Base-by-base conservation (phyloP, 1,140 invertebrate genomes). In the Drosophila busckii region DNA sequence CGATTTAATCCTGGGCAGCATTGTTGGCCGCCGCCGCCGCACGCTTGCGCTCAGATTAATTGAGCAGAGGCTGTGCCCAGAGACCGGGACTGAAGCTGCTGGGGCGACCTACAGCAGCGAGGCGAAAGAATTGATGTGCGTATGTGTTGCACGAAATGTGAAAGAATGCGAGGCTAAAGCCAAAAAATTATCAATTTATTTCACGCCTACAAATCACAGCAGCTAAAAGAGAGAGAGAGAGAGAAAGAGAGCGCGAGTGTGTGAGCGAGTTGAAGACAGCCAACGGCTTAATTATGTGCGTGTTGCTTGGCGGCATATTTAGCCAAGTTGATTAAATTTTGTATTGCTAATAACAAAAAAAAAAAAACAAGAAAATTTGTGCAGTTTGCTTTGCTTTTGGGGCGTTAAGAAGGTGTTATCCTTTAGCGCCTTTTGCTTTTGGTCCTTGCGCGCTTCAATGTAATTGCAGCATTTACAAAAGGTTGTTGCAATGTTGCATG, bases 401-500 rank as follows among this genome's bases (percentile, higher is more conserved):
- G 83, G 83, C 84, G 83, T 67, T 68, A 80, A 84, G 73, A 86
- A 76, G 84, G 84, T 86, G 84, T 86, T 84, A 65, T 85, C 80
- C 84, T 85, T 84, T 84, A 86, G 83, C 84, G 78, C 84, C 84
- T 84, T n/a, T 84, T 64, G 73, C 54, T 80, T 70, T 61, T n/a
- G n/a, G n/a, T n/a, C n/a, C n/a, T n/a, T n/a, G n/a, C n/a, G n/a
- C n/a, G n/a, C n/a, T n/a, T n/a, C n/a, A n/a, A n/a, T n/a, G n/a
- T n/a, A n/a, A n/a, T n/a, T n/a, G n/a, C n/a, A n/a, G n/a, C n/a
- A n/a, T n/a, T n/a, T n/a, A n/a, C n/a, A n/a, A n/a, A n/a, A n/a
- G n/a, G n/a, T n/a, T n/a, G n/a, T n/a, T n/a, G n/a, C n/a, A n/a
- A n/a, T n/a, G n/a, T n/a, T n/a, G n/a, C n/a, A n/a, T n/a, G n/a